Evolutionary conservation across 1,140 invertebrate species (phyloP), one percentile per base, ranked within the genome.

Genomic region (Formica exsecta): DNA sequence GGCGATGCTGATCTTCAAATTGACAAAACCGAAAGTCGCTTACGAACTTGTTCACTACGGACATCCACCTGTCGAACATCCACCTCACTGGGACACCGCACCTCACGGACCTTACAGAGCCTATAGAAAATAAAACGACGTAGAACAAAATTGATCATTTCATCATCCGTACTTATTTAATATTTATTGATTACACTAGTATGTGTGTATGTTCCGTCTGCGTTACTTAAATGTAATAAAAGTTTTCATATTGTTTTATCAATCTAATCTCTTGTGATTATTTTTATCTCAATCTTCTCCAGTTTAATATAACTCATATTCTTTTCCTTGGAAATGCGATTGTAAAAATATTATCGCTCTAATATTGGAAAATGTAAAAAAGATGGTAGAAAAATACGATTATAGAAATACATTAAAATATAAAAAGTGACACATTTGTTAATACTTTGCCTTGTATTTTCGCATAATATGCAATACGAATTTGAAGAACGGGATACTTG

Each of bases 1-100:
- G 77, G 97, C 97, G 48, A 96, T 98, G 96, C 95, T 98, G 57
- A 97, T 98, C 91, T 98, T 98, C 95, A 98, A 98, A 94, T 96
- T 98, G 91, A 97, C 97, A 80, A 98, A 98, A 91, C 97, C 97
- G 80, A 98, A 98, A 93, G 96, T 97, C 75, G 94, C 95, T 94
- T 98, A 98, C 92, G 97, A 98, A 95, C 97, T 98, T 22, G 96
- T 98, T 44, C 97, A 98, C 93, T 97, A 97, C 90, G 97, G 97
- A n/a, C 97, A 97, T 85, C 97, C 97, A 86, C 97, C 97, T 61
- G 96, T 97, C 2, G 96, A 97, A 74, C 97, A 97, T 85, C 95
- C 96, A 22, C 95, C 96, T 7, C 96, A 96, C 79, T 97, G 96
- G 95, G 96, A 97, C 87, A 95, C 95, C 51, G 94, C 95, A 89